These are phyloP conservation scores for Siniperca undulata DNA, from an alignment of 2,797 vertebrate species.

Conservation along the genomic window DNA sequence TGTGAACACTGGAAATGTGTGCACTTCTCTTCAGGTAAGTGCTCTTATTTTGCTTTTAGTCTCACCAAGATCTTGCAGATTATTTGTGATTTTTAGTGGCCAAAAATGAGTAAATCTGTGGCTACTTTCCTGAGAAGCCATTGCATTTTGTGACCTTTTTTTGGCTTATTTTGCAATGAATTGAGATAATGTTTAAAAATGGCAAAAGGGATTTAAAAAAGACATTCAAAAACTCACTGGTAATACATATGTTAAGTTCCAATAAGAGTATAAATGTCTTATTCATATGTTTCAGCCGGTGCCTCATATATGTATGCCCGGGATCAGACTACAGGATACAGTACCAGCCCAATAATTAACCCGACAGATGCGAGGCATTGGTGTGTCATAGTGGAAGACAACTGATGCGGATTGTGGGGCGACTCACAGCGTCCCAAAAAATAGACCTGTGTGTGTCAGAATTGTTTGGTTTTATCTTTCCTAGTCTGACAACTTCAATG, in stretches of 20 bases:
- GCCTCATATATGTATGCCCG: background rate
- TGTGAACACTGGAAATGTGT: background rate
- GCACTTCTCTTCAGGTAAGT: conserved; percentile 12
- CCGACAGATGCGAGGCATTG: background rate
- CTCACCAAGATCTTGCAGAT: conserved; percentile 4
- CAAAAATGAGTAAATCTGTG: background rate
- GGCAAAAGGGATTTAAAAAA: background rate
- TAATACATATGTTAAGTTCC: background rate
- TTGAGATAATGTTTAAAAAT: conserved; percentile 12
- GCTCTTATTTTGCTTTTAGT: conserved; percentile 19
- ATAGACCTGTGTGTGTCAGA: background rate
- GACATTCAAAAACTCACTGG: background rate
- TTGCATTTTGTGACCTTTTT: conserved; percentile 19
- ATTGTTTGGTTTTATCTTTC: conserved; percentile 5
- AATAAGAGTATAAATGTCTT: conserved; percentile 20
- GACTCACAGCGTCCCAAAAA: background rate
- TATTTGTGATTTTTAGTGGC: conserved; percentile 18
- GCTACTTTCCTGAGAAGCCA: background rate
- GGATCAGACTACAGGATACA: conserved; percentile 21
- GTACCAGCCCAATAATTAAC: conserved; percentile 9
- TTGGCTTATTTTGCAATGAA: conserved; percentile 21
- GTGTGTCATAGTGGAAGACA: background rate
- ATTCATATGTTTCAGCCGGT: conserved; percentile 11
- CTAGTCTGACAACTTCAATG: background rate
- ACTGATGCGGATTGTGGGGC: background rate